phyloP scores from a whole-genome alignment of 2,113 vertebrate genomes.

The Kryptolebias marmoratus region DNA sequence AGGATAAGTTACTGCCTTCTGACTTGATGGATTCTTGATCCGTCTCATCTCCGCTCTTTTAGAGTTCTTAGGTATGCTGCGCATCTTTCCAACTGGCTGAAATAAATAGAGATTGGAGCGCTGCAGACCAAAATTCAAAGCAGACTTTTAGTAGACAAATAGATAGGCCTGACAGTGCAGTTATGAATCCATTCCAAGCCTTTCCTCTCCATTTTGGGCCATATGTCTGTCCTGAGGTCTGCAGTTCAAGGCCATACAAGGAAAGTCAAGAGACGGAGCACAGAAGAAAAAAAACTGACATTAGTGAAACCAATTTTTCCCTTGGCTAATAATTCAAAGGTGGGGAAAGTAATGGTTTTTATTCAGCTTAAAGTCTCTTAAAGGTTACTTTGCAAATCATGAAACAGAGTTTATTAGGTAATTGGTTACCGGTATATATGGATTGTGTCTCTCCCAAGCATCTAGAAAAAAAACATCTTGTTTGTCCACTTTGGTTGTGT shows the following conservation, averaged over 20 bases:
- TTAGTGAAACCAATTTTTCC: constrained; percentile 38
- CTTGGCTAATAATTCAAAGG: constrained; percentile 42
- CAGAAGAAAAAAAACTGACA: constrained; percentile 48
- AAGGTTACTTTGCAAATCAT: constrained; percentile 34
- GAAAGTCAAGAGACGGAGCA: constrained; percentile 38
- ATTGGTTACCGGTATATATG: too few relatives aligned
- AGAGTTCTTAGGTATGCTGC: constrained; percentile 39
- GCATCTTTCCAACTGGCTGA: constrained; percentile 50
- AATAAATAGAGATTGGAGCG: constrained; percentile 22
- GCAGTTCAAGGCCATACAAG: constrained; percentile 67
- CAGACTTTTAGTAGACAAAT: constrained; percentile 61
- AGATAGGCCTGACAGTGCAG: constrained; percentile 51
- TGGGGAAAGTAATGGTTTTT: constrained; percentile 45
- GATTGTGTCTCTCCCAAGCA: too few relatives aligned
- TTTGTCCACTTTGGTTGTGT: too few relatives aligned
- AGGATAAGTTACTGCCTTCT: neutral
- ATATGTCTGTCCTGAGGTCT: constrained; percentile 53
- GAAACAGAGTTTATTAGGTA: neutral
- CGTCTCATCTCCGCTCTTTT: constrained; percentile 13
- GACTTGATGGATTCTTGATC: constrained; percentile 21
- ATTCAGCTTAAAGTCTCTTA: constrained; percentile 49
- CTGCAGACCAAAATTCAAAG: constrained; percentile 55
- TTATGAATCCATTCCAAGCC: constrained; percentile 60
- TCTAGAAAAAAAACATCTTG: too few relatives aligned
- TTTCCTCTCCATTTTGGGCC: constrained; percentile 61